These are phyloP conservation scores for Paraplagusia blochii DNA, from an alignment of 2,113 vertebrate species.

Conservation along the genomic window DNA sequence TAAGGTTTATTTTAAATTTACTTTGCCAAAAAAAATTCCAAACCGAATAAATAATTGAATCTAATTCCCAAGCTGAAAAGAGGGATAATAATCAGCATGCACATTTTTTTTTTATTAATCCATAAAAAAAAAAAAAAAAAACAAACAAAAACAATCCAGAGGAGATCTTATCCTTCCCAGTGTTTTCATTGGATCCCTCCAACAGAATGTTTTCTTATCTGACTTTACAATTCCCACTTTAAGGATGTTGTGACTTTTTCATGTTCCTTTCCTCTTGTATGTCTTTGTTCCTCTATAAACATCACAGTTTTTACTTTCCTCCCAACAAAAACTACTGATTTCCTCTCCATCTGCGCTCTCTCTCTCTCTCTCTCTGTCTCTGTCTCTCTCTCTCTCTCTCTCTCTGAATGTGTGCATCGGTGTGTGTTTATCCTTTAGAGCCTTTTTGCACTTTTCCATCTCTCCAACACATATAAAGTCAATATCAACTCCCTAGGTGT, in stretches of 20 bases:
- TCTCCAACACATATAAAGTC: slow-evolving; percentile 28
- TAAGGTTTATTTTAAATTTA: slow-evolving; percentile 4
- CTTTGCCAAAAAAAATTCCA: slow-evolving; percentile 1
- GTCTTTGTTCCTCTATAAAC: background rate
- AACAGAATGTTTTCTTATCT: background rate
- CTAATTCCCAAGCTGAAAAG: slow-evolving; percentile 1
- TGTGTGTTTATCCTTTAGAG: slow-evolving; percentile 14
- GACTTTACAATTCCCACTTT: background rate
- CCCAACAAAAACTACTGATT: background rate
- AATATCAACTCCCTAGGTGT: background rate
- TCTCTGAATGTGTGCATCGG: slow-evolving; percentile 19
- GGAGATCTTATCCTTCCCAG: background rate
- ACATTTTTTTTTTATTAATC: background rate
- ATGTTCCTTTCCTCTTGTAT: background rate
- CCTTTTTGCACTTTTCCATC: slow-evolving; percentile 15
- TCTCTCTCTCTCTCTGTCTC: too few species aligned
- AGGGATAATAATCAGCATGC: background rate
- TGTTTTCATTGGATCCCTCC: background rate
- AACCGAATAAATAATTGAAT: background rate
- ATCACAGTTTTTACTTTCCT: background rate
- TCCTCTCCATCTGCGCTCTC: slow-evolving; percentile 22
- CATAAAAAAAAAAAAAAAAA: background rate
- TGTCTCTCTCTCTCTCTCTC: too few species aligned
- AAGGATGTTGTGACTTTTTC: too few species aligned
- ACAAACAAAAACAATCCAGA: slow-evolving; percentile 15